phyloP scores from a whole-genome alignment of 2,888 invertebrate genomes.

The Eledona agricola region DNA sequence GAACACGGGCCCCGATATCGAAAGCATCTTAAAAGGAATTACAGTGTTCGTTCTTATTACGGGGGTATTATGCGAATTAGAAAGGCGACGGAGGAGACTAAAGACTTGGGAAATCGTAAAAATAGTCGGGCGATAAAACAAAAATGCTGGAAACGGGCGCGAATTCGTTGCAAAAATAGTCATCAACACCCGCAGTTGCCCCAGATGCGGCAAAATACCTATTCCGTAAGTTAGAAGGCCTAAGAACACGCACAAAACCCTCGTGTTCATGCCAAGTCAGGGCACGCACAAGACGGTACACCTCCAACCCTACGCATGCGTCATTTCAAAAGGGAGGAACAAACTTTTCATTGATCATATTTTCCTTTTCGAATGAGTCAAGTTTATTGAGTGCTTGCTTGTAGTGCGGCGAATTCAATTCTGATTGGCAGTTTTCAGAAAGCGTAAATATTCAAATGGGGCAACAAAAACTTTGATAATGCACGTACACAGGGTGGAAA shows the following conservation, averaged over 20 bases:
- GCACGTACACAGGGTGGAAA: no score
- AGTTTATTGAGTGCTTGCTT: slow-evolving; percentile 46
- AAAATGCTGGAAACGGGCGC: slow-evolving; percentile 13
- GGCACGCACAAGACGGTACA: slow-evolving; percentile 46
- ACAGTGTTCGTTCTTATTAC: slow-evolving; percentile 24
- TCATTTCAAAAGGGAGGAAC: slow-evolving; percentile 46
- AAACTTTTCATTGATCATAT: slow-evolving; percentile 55
- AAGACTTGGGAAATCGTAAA: slow-evolving; percentile 18
- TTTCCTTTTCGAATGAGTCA: slow-evolving; percentile 45
- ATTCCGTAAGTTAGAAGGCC: slow-evolving; percentile 30
- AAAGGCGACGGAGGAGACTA: slow-evolving; percentile 9
- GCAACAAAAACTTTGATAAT: no score
- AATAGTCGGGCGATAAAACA: slow-evolving; percentile 10
- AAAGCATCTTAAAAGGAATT: slow-evolving; percentile 24
- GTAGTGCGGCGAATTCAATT: slow-evolving; percentile 33
- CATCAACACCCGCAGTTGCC: slow-evolving; percentile 14
- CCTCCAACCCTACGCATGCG: slow-evolving; percentile 48
- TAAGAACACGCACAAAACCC: slow-evolving; percentile 26
- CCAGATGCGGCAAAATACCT: slow-evolving; percentile 27
- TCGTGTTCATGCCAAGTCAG: slow-evolving; percentile 44
- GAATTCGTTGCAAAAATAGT: slow-evolving; percentile 23
- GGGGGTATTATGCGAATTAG: slow-evolving; percentile 18
- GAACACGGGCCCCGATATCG: slow-evolving; percentile 9
- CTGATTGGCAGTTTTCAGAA: slow-evolving; percentile 26
- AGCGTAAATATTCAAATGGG: slow-evolving; percentile 2